These are phyloP conservation scores for Alces alces DNA, from an alignment of 2,113 vertebrate genomes.

Conservation along the genomic window DNA sequence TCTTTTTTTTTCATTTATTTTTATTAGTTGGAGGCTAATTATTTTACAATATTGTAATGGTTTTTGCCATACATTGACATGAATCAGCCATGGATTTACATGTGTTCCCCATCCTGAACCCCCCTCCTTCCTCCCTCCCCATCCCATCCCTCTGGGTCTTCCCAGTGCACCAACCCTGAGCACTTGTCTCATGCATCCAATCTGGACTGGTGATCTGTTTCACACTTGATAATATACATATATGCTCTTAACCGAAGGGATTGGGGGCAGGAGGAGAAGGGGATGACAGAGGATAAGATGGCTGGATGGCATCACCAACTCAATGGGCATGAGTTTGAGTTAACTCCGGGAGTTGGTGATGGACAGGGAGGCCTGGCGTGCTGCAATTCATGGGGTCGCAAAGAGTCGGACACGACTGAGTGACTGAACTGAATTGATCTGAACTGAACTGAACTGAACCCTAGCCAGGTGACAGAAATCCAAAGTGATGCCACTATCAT, in stretches of 20 bases:
- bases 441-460: not conserved
- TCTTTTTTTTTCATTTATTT: no score
- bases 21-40: no score
- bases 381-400: accelerated
- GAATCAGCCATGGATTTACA: no score
- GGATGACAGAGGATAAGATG: not conserved
- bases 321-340: accelerated
- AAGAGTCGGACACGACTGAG: not conserved
- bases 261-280: not conserved
- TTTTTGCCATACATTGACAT: no score
- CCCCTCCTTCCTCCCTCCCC: no score
- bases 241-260: not conserved
- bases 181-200: no score
- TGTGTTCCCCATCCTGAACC: no score
- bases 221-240: no score
- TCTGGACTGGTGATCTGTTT: no score
- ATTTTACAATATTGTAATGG: no score
- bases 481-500: accelerated
- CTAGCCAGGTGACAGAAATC: not conserved
- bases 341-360: not conserved
- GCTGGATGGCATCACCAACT: not conserved
- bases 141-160: no score
- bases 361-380: accelerated
- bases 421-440: not conserved
- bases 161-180: no score